phyloP scores from a whole-genome alignment of 2,113 vertebrate species.

The Macrotus californicus region DNA sequence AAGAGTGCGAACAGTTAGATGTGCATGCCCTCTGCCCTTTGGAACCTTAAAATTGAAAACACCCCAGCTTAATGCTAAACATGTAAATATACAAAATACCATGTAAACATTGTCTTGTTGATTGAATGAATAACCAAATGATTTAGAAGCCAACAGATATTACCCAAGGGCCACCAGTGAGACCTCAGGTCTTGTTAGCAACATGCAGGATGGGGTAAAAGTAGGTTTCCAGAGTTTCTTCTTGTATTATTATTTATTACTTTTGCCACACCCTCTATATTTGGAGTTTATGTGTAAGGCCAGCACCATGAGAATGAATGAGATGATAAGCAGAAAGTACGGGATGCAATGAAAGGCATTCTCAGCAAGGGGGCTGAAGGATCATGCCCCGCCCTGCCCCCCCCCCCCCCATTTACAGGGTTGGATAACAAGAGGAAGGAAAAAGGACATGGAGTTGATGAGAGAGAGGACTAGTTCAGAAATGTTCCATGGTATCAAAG shows the following conservation, averaged over 20 bases:
- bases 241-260: background rate
- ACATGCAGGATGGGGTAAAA: background rate
- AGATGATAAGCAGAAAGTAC: background rate
- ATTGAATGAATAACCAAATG: background rate
- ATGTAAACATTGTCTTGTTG: background rate
- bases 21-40: background rate
- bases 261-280: background rate
- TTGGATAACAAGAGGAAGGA: background rate
- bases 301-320: background rate
- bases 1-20: background rate
- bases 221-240: background rate
- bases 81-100: background rate
- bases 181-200: background rate
- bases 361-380: background rate
- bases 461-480: background rate
- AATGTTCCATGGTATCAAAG: background rate
- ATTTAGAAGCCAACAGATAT: background rate
- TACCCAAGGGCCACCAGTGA: background rate
- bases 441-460: too few relatives aligned
- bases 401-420: background rate
- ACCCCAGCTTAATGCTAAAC: background rate
- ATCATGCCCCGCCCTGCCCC: accelerated
- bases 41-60: background rate
- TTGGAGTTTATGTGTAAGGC: background rate
- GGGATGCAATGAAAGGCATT: background rate